phyloP scores from a whole-genome alignment of 2,888 invertebrate genomes.

The Tipula helvola region DNA sequence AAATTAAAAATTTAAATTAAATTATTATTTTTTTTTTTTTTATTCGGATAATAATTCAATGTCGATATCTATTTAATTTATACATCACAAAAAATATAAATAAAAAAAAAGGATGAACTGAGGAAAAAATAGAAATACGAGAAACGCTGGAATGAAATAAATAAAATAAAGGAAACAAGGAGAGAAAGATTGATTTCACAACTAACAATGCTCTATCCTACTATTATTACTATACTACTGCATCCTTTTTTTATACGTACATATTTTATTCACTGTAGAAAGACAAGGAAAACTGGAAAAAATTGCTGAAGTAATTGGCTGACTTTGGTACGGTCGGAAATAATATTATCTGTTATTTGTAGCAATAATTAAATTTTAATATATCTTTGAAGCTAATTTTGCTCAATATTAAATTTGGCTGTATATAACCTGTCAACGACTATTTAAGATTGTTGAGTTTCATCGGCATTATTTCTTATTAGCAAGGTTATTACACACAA shows the following conservation, averaged over 20 bases:
- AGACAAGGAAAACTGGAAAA: not conserved
- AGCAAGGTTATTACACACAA: too few species aligned
- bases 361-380: too few species aligned
- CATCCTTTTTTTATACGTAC: not conserved
- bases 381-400: not conserved
- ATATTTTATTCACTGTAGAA: not conserved
- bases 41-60: not conserved
- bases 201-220: not conserved
- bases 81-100: not conserved
- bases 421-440: too few species aligned
- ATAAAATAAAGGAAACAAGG: not conserved
- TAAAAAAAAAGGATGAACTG: not conserved
- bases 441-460: too few species aligned
- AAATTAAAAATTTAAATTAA: not conserved
- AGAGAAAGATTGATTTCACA: not conserved
- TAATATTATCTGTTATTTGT: not conserved
- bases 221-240: not conserved
- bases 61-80: not conserved
- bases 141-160: not conserved
- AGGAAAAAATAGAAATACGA: not conserved
- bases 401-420: too few species aligned
- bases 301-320: not conserved
- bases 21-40: not conserved
- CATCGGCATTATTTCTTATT: too few species aligned
- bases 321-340: not conserved